A percentile compares a stretch with the other conserved stretches of the same genome.
Conservation (phyloP, 2,113 vertebrate genomes). For the Rhizomys pruinosus region DNA sequence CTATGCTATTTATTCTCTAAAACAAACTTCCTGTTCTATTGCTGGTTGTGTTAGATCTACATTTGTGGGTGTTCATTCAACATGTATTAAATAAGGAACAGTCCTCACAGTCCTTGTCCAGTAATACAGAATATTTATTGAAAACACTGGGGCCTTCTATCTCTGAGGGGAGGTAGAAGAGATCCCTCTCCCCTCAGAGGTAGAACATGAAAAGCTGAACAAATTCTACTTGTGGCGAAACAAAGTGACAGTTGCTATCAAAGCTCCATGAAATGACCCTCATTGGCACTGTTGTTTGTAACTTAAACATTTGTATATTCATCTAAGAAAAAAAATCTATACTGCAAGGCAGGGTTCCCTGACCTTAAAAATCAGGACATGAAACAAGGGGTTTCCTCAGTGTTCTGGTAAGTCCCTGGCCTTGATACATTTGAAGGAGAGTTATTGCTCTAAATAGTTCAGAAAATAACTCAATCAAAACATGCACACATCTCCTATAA, state of each 20-base stretch:
- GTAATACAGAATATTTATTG: not conserved
- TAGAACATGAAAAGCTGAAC: not conserved
- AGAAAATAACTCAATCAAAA: not conserved
- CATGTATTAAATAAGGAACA: not conserved
- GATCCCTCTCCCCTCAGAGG: no score
- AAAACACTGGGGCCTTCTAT: not conserved
- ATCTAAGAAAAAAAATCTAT: not conserved
- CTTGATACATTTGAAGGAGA: not conserved
- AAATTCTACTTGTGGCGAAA: not conserved
- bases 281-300: not conserved
- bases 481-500: not conserved
- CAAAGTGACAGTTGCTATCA: not conserved
- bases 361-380: not conserved
- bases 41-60: not conserved
- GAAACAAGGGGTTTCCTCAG: not conserved
- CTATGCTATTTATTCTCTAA: not conserved
- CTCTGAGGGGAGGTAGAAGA: not conserved
- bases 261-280: not conserved
- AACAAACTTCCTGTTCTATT: not conserved
- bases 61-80: not conserved
- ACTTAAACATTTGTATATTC: not conserved
- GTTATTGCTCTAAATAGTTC: conserved; percentile 10
- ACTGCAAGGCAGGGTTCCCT: not conserved
- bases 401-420: not conserved
- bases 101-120: not conserved